phyloP scores from a whole-genome alignment of 2,113 vertebrate species.

The Harpagus bidentatus region DNA sequence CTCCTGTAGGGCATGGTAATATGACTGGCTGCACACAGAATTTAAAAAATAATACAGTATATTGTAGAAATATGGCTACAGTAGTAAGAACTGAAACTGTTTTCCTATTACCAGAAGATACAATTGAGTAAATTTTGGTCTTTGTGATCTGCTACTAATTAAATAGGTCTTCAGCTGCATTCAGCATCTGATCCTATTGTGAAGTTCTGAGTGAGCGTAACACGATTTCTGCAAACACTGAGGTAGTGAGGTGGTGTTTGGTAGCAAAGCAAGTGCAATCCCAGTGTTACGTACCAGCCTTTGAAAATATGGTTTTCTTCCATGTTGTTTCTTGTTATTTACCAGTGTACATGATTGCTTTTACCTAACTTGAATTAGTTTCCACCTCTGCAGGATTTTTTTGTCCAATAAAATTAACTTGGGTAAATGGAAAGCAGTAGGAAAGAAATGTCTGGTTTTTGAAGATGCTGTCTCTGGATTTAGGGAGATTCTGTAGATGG shows the following conservation, averaged over 20 bases:
- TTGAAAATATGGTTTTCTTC: not conserved
- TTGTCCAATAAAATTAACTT: not conserved
- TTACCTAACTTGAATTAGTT: slow-evolving; percentile 3
- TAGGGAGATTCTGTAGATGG: not conserved
- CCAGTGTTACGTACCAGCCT: not conserved
- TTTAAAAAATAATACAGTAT: not conserved
- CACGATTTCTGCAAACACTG: not conserved
- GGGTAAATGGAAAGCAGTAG: not conserved
- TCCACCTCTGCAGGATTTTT: not conserved
- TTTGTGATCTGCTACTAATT: slow-evolving; percentile 10
- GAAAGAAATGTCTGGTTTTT: not conserved
- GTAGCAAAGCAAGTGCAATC: not conserved
- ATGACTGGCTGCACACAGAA: not conserved
- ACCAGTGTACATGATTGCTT: not conserved
- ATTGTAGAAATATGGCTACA: not conserved
- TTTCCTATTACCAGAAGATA: not conserved
- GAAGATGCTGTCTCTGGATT: not conserved
- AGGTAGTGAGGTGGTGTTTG: not conserved
- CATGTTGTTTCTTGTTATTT: not conserved
- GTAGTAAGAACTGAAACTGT: not conserved
- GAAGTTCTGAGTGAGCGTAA: not conserved
- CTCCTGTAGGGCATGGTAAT: not conserved
- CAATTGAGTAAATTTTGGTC: not conserved
- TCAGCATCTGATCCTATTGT: not conserved
- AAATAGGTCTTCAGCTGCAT: not conserved